Evolutionary conservation across 2,113 vertebrate genomes (phyloP).

Genomic region (Chauna torquata): DNA sequence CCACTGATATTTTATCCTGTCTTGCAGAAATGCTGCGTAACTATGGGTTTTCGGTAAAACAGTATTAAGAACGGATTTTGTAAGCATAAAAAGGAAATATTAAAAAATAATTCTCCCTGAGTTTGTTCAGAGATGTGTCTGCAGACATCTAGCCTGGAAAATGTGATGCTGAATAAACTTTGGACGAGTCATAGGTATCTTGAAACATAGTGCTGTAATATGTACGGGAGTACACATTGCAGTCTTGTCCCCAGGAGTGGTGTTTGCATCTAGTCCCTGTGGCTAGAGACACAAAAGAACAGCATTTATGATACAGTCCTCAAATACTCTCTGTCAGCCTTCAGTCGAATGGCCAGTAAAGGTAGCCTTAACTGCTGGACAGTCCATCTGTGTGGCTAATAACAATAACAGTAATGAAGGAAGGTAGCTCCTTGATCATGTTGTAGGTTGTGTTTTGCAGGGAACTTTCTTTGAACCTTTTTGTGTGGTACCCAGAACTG

Average conservation of each 20-base stretch:
- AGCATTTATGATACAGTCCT: rapidly evolving
- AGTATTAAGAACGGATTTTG: neutral
- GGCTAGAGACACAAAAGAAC: neutral
- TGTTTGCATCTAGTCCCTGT: neutral
- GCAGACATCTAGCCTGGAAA: neutral
- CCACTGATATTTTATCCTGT: neutral
- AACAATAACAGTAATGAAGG: neutral
- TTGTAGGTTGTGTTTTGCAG: neutral
- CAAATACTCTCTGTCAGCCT: neutral
- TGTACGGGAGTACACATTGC: neutral
- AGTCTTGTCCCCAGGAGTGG: rapidly evolving
- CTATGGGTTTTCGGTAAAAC: neutral
- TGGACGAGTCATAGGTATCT: neutral
- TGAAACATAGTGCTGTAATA: neutral
- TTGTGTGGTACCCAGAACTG: neutral
- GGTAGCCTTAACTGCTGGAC: neutral
- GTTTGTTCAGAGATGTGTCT: neutral
- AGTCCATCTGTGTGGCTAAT: neutral
- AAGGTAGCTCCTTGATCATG: neutral
- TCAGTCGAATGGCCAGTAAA: neutral
- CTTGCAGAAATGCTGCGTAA: neutral
- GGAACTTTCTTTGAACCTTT: neutral
- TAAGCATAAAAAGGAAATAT: neutral
- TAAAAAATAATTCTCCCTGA: neutral
- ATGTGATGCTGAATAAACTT: neutral